Evolutionary conservation across 2,888 invertebrate species (phyloP).

Genomic region (Cheilosia pagana): DNA sequence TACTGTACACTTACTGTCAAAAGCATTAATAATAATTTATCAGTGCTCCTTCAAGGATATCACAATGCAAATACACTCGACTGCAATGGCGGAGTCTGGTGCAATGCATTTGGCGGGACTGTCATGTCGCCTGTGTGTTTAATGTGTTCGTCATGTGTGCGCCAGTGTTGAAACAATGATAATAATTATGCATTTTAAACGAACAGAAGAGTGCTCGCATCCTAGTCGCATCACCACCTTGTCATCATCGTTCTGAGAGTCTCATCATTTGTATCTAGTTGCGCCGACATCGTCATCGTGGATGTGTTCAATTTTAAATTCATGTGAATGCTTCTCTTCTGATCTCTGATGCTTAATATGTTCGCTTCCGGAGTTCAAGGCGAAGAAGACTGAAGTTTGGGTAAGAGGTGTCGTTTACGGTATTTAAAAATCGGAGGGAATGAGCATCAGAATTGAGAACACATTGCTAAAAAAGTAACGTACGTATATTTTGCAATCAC

Average conservation of each 20-base stretch:
- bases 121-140: neutral
- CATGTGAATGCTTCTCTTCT: neutral
- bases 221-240: neutral
- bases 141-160: constrained; percentile 3
- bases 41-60: constrained; percentile 65
- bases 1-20: constrained; percentile 69
- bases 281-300: neutral
- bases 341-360: neutral
- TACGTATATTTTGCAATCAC: no score
- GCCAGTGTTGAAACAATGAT: constrained; percentile 56
- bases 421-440: no score
- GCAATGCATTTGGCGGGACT: constrained; percentile 1
- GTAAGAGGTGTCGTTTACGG: neutral
- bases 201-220: constrained; percentile 14
- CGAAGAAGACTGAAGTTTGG: neutral
- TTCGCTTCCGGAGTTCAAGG: neutral
- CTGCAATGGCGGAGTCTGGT: neutral
- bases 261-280: neutral
- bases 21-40: constrained; percentile 75
- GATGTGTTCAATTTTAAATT: neutral
- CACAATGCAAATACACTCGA: constrained; percentile 56
- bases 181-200: constrained; percentile 40
- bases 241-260: neutral
- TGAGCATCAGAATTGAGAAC: no score
- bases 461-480: no score